These are phyloP conservation scores for Agrochola lota DNA, from an alignment of 2,888 invertebrate species.

Conservation along the genomic window DNA sequence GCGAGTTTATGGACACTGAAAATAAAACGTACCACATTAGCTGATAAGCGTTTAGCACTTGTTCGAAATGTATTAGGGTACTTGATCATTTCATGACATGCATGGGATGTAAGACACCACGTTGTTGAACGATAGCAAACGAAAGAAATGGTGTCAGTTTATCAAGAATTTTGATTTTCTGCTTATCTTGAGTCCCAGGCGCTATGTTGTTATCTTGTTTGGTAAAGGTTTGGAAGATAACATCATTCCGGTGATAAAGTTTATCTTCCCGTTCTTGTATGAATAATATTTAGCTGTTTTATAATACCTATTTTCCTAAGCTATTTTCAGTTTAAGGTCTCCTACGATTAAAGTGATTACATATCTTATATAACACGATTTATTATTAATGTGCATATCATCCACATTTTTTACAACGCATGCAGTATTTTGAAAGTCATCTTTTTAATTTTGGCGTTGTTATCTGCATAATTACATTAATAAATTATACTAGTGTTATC, in stretches of 20 bases:
- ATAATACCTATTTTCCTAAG: slow-evolving; percentile 19
- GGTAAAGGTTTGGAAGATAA: slow-evolving; percentile 83
- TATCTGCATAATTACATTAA: slow-evolving; percentile 53
- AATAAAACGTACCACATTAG: slow-evolving; percentile 6
- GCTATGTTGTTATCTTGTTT: slow-evolving; percentile 85
- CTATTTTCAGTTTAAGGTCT: slow-evolving; percentile 19
- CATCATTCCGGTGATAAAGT: slow-evolving; percentile 80
- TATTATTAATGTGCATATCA: not conserved
- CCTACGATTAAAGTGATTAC: slow-evolving; percentile 25
- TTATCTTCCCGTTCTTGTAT: slow-evolving; percentile 76
- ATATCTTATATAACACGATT: not conserved
- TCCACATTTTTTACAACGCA: not conserved
- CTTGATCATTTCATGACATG: slow-evolving; percentile 38
- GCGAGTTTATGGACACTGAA: slow-evolving; percentile 1
- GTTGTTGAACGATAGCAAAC: slow-evolving; percentile 51
- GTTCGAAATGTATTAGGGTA: slow-evolving; percentile 9
- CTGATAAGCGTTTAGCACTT: slow-evolving; percentile 1
- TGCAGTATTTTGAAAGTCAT: not conserved
- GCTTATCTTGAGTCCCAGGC: slow-evolving; percentile 82
- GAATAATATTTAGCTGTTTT: slow-evolving; percentile 64
- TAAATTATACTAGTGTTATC: slow-evolving; percentile 50
- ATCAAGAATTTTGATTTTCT: slow-evolving; percentile 85
- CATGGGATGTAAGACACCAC: slow-evolving; percentile 29
- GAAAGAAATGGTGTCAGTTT: slow-evolving; percentile 83
- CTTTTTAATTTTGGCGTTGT: slow-evolving; percentile 38